Conservation (phyloP, 2,888 invertebrate genomes). For the Gandaritis pyraliata region DNA sequence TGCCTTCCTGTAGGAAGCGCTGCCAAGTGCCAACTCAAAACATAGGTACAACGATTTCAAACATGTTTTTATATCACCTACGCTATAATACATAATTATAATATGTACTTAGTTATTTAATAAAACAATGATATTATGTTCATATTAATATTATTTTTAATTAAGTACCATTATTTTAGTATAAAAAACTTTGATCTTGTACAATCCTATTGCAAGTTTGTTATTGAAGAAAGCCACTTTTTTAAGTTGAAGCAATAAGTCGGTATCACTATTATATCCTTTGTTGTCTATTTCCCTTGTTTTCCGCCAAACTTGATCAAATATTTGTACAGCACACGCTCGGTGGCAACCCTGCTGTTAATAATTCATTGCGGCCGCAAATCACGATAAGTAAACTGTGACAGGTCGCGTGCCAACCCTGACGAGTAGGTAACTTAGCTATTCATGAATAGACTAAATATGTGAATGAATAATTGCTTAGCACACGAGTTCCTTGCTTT, state of each 20-base stretch:
- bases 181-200: too few species aligned
- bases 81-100: too few species aligned
- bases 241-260: background rate
- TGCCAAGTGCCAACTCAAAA: too few species aligned
- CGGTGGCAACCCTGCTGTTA: conserved; percentile 42
- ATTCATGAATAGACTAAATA: conserved; percentile 26
- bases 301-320: conserved; percentile 33
- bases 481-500: conserved; percentile 7
- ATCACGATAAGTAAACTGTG: conserved; percentile 59
- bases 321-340: conserved; percentile 36
- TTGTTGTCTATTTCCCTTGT: conserved; percentile 25
- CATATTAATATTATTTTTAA: too few species aligned
- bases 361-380: conserved; percentile 54
- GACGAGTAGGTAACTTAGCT: conserved; percentile 23
- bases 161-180: too few species aligned
- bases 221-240: too few species aligned
- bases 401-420: conserved; percentile 56
- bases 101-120: too few species aligned
- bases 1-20: too few species aligned
- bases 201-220: too few species aligned
- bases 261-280: background rate
- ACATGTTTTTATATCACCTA: too few species aligned
- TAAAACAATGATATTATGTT: too few species aligned
- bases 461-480: conserved; percentile 21
- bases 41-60: too few species aligned